Evolutionary conservation across 2,113 vertebrate genomes (phyloP), one percentile per base, ranked within the genome.

Genomic region (Perognathus longimembris): DNA sequence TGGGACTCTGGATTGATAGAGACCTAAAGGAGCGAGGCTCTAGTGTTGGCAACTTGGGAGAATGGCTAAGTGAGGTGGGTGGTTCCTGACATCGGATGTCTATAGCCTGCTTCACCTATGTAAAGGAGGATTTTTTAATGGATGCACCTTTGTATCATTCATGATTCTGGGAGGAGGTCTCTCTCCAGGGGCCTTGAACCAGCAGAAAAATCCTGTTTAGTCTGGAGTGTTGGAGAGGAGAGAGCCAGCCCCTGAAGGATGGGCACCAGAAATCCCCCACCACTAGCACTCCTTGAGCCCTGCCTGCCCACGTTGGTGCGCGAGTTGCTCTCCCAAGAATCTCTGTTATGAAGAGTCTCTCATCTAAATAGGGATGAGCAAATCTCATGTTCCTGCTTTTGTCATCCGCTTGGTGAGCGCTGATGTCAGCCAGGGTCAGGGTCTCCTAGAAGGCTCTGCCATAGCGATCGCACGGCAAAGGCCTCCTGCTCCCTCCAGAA

Each of bases 221-320:
- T 54, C 22, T 54, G 82, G 32, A 3, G 8, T 79, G 1, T 6
- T 32, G 9, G 45, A 69, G 81, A 21, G 86, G 30, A 89, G 7
- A 11, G 17, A 70, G 24, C 5, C 64, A 11, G 6, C 6, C 7
- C 18, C 45, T 54, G 70, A 54, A 59, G 11, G 5, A 1, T 69
- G 15, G 32, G 50, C 3, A 1, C 40, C 79, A 73, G 54, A 34
- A 87, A 88, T 38, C 17, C 45, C 7, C 34, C 3, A 28, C 66
- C 50, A 14, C 24, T 12, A 12, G 45, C 6, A 81, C 24, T 9
- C 36, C 30, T 2, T 4, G 6, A 40, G 8, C 24, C 21, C 30
- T 6, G 17, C 6, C 50, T n/a, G n/a, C n/a, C 28, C 2, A 9
- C 10, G 10, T 57, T 66, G 2, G 10, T 0, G 1, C 66, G 40